Evolutionary conservation across 1,140 invertebrate genomes (phyloP).

Genomic region (Panagrolaimus sp.): DNA sequence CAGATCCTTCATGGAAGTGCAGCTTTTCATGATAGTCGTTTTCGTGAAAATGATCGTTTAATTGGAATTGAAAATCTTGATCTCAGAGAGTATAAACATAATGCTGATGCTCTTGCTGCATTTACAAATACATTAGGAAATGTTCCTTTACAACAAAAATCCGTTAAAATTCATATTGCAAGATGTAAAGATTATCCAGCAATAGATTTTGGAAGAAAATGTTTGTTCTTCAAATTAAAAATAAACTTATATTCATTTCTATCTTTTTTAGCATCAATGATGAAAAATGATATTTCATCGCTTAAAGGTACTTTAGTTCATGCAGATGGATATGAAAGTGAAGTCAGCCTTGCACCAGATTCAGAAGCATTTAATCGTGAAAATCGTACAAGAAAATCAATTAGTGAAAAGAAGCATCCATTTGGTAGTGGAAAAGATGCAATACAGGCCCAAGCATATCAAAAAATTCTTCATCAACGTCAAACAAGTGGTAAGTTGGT

Average conservation of each 20-base stretch:
- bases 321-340: background rate
- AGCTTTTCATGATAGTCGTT: background rate
- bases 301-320: background rate
- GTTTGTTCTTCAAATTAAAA: background rate
- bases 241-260: background rate
- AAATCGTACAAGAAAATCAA: background rate
- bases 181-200: background rate
- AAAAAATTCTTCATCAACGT: slow-evolving; percentile 4
- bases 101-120: background rate
- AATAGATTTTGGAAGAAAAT: background rate
- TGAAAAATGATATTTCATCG: background rate
- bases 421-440: background rate
- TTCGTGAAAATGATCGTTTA: background rate
- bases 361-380: background rate
- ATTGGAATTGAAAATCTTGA: background rate
- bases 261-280: background rate
- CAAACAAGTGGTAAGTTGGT: slow-evolving; percentile 4
- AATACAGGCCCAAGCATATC: background rate
- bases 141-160: background rate
- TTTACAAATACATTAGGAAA: background rate
- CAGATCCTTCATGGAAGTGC: background rate
- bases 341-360: background rate
- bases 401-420: background rate
- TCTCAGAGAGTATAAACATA: background rate
- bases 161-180: background rate